Conservation (phyloP, 2,797 vertebrate species). For the Gambusia yucatana region DNA sequence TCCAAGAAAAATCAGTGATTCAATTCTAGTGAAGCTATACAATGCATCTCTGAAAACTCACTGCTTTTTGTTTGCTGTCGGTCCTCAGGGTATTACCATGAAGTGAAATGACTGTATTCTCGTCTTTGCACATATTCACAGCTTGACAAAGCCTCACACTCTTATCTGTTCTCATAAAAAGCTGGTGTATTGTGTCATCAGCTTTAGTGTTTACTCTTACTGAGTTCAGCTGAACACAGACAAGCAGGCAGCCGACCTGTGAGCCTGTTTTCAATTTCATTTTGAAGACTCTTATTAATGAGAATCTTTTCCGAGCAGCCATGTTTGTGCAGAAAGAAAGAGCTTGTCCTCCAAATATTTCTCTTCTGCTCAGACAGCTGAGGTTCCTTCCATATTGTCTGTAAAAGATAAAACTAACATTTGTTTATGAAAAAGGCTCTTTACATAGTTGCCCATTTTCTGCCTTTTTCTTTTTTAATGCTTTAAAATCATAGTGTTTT, state of each 20-base stretch:
- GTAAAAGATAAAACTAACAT: not conserved
- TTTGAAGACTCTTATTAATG: not conserved
- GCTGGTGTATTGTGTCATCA: not conserved
- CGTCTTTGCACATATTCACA: not conserved
- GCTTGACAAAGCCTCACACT: not conserved
- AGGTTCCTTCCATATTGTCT: not conserved
- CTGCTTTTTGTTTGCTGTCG: conserved; percentile 9
- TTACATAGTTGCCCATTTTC: not conserved
- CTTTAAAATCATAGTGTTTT: not conserved
- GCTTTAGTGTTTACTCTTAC: conserved; percentile 1
- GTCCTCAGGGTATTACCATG: conserved; percentile 8
- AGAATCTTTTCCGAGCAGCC: not conserved
- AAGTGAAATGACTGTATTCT: not conserved
- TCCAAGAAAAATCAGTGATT: conserved; percentile 42
- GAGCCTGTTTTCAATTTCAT: not conserved
- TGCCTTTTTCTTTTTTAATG: not conserved
- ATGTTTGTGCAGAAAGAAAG: not conserved
- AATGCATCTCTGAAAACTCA: conserved; percentile 11
- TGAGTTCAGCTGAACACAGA: not conserved
- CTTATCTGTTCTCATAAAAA: not conserved
- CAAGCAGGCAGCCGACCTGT: not conserved
- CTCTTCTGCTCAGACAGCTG: not conserved
- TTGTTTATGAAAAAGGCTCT: not conserved
- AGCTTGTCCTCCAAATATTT: not conserved
- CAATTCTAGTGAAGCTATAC: conserved; percentile 10